Percentiles rank a stretch among this genome's conserved stretches.
Evolutionary conservation across 1,140 invertebrate species (phyloP).

Genomic region (Babylonia areolata): DNA sequence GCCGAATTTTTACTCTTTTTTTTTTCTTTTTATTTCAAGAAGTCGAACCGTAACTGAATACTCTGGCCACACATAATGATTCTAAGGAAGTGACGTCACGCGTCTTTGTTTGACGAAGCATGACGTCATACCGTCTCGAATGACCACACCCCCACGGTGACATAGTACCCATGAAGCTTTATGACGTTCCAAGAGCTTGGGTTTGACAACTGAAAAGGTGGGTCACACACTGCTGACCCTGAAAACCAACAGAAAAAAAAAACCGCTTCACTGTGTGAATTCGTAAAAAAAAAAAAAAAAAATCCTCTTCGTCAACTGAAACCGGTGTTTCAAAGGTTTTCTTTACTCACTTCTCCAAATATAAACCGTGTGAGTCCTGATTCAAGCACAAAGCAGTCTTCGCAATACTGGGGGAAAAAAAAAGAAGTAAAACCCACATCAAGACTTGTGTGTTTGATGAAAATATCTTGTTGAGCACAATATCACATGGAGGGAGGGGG

Average conservation of each 20-base stretch:
- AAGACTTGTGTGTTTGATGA: not conserved
- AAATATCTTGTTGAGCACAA: constrained; percentile 27
- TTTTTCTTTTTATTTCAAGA: no score
- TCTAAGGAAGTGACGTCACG: not conserved
- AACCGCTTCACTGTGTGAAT: not conserved
- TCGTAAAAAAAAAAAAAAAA: not conserved
- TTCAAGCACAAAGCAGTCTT: no score
- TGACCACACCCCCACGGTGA: not conserved
- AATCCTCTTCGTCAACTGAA: no score
- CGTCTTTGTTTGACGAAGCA: not conserved
- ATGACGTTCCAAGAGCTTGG: not conserved
- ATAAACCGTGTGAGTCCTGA: no score
- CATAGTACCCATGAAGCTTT: not conserved
- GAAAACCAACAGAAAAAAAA: not conserved
- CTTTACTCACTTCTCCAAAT: no score
- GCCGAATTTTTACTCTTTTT: no score
- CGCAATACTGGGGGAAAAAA: no score
- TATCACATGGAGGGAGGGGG: not conserved
- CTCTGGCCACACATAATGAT: no score
- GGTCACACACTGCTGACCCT: no score
- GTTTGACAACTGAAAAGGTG: not conserved
- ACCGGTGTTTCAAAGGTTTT: no score
- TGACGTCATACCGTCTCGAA: no score
- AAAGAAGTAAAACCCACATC: not conserved
- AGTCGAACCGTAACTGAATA: no score